Evolutionary conservation across 2,113 vertebrate genomes (phyloP).

Genomic region (Synodontis membranacea): DNA sequence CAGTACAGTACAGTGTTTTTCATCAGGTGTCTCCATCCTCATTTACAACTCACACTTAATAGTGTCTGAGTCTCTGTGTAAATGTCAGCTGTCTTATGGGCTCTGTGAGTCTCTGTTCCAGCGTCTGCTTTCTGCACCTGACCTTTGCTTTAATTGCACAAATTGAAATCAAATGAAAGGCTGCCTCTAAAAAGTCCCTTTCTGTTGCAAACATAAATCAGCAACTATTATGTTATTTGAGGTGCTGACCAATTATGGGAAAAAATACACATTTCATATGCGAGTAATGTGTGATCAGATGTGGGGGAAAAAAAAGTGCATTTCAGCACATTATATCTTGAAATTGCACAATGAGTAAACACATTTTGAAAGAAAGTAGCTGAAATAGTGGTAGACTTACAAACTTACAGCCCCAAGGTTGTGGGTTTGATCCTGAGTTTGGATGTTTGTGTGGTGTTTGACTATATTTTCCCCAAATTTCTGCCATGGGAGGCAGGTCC

Average conservation of each 20-base stretch:
- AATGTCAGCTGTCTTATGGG: slow-evolving; percentile 65
- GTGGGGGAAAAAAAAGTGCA: neutral
- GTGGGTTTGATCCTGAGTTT: neutral
- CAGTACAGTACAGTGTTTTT: neutral
- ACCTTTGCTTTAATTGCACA: slow-evolving; percentile 73
- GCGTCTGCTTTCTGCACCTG: slow-evolving; percentile 69
- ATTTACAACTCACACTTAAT: slow-evolving; percentile 32
- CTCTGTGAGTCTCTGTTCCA: slow-evolving; percentile 46
- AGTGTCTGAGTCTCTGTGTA: slow-evolving; percentile 44
- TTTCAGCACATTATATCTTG: neutral
- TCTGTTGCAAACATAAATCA: slow-evolving; percentile 43
- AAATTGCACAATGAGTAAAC: neutral
- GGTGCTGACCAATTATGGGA: neutral
- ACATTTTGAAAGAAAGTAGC: neutral
- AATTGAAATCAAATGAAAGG: slow-evolving; percentile 67
- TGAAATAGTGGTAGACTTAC: neutral
- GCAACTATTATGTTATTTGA: neutral
- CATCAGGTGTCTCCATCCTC: slow-evolving; percentile 16
- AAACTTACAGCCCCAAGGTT: neutral
- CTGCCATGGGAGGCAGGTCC: no score
- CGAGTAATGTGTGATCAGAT: neutral
- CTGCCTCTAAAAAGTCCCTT: slow-evolving; percentile 54
- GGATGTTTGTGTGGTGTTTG: neutral
- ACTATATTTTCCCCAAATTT: no score
- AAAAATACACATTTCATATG: neutral